Evolutionary conservation across 2,888 invertebrate species (phyloP), one percentile per base, ranked within the genome.

Genomic region (Agriotes lineatus): DNA sequence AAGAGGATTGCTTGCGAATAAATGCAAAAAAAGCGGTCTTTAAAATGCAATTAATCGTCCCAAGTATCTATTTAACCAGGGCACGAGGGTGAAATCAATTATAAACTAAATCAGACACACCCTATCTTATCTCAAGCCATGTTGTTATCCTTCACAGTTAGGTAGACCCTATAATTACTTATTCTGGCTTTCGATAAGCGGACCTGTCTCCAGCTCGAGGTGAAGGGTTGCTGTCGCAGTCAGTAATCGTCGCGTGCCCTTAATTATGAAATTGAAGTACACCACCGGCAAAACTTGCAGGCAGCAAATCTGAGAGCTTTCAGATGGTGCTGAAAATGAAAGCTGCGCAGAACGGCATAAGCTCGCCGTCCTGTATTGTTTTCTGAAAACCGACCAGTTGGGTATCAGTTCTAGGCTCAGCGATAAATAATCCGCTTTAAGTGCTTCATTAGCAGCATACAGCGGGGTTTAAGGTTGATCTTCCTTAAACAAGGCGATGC

Each of bases 131-230:
- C 68, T 52, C 18, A 42, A 7, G 25, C 54, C 54, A 37, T 60
- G 57, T 19, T 57, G 64, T 58, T 44, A 54, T 59, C 64, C 69
- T 58, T 64, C 39, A 57, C 56, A 65, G 42, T 54, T 58, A 22
- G 25, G 30, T 37, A 56, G 35, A 69, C 63, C 70, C 70, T 54
- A 67, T 72, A 72, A 72, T 70, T 72, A 72, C 70, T 72, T 72
- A 70, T 65, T 60, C 57, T 33, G 18, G 52, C 52, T 52, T 54
- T 67, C 67, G 67, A 70, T 70, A 67, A 62, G 45, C 48, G 25
- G 62, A 61, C 57, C 60, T 56, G 37, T 44, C 42, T 44, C 69
- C 58, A 39, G 33, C 50, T 18, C 25, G 33, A 56, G 56, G 52
- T 52, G 16, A 52, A 52, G 52, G 52, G 52, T 52, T 30, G 33